phyloP scores from a whole-genome alignment of 2,888 invertebrate species.

The Dynastes grantii region DNA sequence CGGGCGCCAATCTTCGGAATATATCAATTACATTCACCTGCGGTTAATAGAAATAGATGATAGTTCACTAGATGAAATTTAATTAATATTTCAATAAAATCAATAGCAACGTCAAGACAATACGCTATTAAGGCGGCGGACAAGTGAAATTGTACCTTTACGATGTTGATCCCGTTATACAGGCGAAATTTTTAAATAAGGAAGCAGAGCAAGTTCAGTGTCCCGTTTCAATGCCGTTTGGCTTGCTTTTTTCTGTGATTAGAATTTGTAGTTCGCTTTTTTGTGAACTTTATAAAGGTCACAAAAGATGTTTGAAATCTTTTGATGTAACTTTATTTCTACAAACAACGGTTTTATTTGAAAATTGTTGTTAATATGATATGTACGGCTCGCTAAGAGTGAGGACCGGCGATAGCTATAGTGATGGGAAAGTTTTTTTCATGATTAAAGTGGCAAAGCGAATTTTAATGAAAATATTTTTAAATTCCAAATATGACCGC shows the following conservation, averaged over 20 bases:
- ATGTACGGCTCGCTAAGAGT: too few species aligned
- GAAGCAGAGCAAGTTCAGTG: conserved; percentile 33
- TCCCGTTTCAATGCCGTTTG: conserved; percentile 15
- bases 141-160: conserved; percentile 48
- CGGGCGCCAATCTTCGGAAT: conserved; percentile 34
- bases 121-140: conserved; percentile 43
- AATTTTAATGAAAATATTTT: too few species aligned
- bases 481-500: too few species aligned
- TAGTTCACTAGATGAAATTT: conserved; percentile 37
- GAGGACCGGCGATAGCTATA: too few species aligned
- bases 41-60: conserved; percentile 40
- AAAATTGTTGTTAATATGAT: too few species aligned
- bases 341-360: too few species aligned
- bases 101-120: conserved; percentile 46
- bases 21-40: conserved; percentile 46
- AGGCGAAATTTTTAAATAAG: conserved; percentile 28
- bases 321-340: too few species aligned
- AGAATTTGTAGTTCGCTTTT: too few species aligned
- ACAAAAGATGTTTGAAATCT: too few species aligned
- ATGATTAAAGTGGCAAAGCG: too few species aligned
- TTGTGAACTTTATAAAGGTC: too few species aligned
- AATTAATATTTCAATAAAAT: conserved; percentile 51
- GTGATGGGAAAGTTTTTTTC: too few species aligned
- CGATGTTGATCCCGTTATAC: conserved; percentile 22
- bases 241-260: background rate